Conservation (phyloP, 2,888 invertebrate species). For the Lasioglossum lativentre region DNA sequence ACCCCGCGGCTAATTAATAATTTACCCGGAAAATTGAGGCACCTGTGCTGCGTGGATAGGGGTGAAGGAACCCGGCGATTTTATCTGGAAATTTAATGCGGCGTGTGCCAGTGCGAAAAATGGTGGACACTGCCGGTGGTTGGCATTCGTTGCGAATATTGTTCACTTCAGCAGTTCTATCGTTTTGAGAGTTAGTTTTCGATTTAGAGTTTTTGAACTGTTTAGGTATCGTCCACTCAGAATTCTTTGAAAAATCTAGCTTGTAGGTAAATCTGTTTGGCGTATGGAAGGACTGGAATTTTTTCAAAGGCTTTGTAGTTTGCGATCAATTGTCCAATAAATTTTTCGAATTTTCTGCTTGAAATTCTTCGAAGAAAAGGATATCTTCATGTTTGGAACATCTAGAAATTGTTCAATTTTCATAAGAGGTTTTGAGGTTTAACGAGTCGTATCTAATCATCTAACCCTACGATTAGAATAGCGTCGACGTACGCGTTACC, state of each 20-base stretch:
- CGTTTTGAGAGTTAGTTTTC: not conserved
- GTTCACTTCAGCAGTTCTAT: not conserved
- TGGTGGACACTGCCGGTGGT: not conserved
- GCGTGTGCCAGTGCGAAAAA: not conserved
- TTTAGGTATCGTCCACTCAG: too few relatives aligned
- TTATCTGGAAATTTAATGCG: not conserved
- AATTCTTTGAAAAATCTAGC: not conserved
- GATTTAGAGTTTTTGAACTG: not conserved
- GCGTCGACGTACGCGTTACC: constrained; percentile 2
- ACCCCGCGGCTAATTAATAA: constrained; percentile 48
- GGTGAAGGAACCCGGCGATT: not conserved
- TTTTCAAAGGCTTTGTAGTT: not conserved
- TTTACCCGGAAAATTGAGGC: constrained; percentile 30
- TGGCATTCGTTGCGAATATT: not conserved
- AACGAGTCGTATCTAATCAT: not conserved
- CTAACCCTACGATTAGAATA: constrained; percentile 25
- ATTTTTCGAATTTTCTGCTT: not conserved
- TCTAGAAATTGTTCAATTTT: too few relatives aligned
- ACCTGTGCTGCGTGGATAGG: constrained; percentile 5
- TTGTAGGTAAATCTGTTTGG: not conserved
- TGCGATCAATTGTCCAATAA: not conserved
- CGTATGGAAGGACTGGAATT: not conserved
- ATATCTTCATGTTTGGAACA: too few relatives aligned
- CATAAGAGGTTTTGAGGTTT: too few relatives aligned
- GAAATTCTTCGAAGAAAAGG: not conserved